These are phyloP conservation scores for Andricus quercusramuli DNA, from an alignment of 2,888 invertebrate genomes.

Conservation along the genomic window DNA sequence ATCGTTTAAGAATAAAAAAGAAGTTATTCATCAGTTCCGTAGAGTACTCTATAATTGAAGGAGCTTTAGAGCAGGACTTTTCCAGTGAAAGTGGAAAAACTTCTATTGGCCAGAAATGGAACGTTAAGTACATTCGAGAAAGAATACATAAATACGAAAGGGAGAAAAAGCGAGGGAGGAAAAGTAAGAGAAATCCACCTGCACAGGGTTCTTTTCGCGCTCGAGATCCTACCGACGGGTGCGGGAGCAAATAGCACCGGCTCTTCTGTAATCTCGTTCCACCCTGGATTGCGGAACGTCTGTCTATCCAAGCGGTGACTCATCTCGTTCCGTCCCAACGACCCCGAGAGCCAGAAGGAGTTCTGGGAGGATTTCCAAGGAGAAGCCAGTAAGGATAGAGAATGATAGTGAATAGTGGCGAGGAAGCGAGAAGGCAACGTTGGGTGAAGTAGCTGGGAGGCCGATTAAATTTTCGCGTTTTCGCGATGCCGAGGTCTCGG, in stretches of 20 bases:
- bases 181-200: constrained; percentile 43
- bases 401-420: constrained; percentile 40
- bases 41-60: constrained; percentile 1
- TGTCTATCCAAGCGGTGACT: constrained; percentile 47
- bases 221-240: constrained; percentile 49
- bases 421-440: constrained; percentile 50
- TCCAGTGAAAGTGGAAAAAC: neutral
- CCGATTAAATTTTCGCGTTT: constrained; percentile 69
- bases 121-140: constrained; percentile 35
- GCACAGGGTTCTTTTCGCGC: constrained; percentile 47
- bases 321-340: constrained; percentile 48
- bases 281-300: constrained; percentile 45
- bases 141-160: constrained; percentile 55
- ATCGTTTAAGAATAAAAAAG: neutral
- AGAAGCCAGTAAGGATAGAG: constrained; percentile 36
- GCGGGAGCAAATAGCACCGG: constrained; percentile 33
- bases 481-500: constrained; percentile 58
- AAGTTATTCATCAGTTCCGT: constrained; percentile 25
- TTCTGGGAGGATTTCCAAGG: constrained; percentile 35
- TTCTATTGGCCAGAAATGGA: constrained; percentile 28
- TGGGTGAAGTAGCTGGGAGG: constrained; percentile 43
- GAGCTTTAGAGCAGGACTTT: constrained; percentile 2
- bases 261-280: constrained; percentile 53
- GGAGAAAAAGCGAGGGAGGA: constrained; percentile 35
- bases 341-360: constrained; percentile 49